Evolutionary conservation across 2,797 vertebrate species (phyloP).

Genomic region (Phoebastria nigripes): DNA sequence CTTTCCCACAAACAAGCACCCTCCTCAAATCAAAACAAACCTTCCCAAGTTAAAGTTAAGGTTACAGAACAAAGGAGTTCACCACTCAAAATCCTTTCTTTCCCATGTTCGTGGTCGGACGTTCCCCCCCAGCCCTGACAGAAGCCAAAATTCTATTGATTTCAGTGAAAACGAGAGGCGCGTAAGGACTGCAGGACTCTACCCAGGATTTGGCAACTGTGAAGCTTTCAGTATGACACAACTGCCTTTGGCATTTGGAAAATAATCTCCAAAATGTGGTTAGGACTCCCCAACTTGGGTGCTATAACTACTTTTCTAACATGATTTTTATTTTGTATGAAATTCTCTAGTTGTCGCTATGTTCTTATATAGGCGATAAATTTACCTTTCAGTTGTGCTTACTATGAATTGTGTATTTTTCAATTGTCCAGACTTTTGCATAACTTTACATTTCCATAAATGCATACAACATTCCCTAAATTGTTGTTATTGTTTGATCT

Average conservation of each 20-base stretch:
- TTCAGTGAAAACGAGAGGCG: not conserved
- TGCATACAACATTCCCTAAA: not conserved
- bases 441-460: not conserved
- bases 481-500: not conserved
- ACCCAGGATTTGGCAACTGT: not conserved
- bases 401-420: not conserved
- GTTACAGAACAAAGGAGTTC: slow-evolving; percentile 18
- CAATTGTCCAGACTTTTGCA: not conserved
- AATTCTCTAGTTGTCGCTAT: not conserved
- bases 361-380: not conserved
- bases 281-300: not conserved
- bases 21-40: slow-evolving; percentile 1
- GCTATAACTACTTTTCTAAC: not conserved
- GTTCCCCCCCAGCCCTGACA: accelerated
- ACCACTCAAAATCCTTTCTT: not conserved
- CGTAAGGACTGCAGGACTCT: not conserved
- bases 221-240: not conserved
- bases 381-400: not conserved
- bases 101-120: accelerated
- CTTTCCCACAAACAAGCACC: not conserved
- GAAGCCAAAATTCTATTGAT: not conserved
- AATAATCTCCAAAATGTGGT: not conserved
- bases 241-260: not conserved
- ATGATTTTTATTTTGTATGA: not conserved
- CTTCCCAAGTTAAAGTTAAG: not conserved